Evolutionary conservation across 2,797 vertebrate species (phyloP), one percentile per base, ranked within the genome.

Genomic region (Scyliorhinus canicula): DNA sequence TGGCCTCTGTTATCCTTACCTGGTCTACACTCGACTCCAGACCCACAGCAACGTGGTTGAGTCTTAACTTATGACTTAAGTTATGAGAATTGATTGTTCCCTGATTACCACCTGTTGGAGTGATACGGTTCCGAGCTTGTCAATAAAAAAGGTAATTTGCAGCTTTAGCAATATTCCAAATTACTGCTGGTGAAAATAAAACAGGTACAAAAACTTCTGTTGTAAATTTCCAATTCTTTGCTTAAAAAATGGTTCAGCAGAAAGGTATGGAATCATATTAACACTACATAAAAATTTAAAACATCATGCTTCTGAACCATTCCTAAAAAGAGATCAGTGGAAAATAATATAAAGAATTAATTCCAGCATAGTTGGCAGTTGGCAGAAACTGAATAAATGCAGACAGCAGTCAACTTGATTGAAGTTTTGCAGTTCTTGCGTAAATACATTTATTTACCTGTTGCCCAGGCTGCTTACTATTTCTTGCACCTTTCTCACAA

Each of bases 401-500:
- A 31, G 52, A 57, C 57, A 65, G n/a, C 88, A 44, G 44, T 21
- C 7, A 65, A 26, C 60, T 40, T 65, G 40, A 44, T 65, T 82
- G 44, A 82, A 4, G 71, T 74, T 74, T 88, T 55, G 31, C 52
- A 26, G 52, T 57, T 4, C 85, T 35, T 50, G 44, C 47, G 21
- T 91, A 8, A 4, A 71, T 52, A 52, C 24, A 52, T 52, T 74
- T n/a, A 52, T 52, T 74, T 94, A 94, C 93, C 93, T 71, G 67
- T 40, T 94, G 65, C 50, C 47, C 8, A 94, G 47, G 6, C 50
- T 52, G 93, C 67, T 94, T 7, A 94, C 44, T 52, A 94, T 74
- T 67, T 94, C 93, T 35, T 94, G 93, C 31, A 94, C 69, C 93
- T 74, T 94, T 69, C 65, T 94, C 67, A 94, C 93, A 94, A 94